A percentile compares a stretch with the other conserved stretches of the same genome.
Evolutionary conservation across 2,113 vertebrate genomes (phyloP).

Genomic region (Embiotoca jacksoni): DNA sequence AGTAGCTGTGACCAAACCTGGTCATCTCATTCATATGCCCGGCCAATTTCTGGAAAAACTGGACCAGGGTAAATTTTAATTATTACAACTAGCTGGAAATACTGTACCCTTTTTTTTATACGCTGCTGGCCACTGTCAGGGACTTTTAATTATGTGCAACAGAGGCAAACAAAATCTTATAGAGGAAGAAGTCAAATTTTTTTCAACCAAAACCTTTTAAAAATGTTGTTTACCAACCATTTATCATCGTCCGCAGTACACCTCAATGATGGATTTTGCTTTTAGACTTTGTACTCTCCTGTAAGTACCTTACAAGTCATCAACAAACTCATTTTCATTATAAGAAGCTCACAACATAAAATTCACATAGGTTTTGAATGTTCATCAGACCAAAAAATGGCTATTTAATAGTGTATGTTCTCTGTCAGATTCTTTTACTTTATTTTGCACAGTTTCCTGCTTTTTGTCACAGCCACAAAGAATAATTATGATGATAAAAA

Average conservation of each 20-base stretch:
- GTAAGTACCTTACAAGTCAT: not conserved
- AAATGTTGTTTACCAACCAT: slow-evolving; percentile 36
- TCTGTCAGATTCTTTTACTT: not conserved
- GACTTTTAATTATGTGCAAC: slow-evolving; percentile 46
- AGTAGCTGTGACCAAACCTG: slow-evolving; percentile 55
- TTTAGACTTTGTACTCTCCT: slow-evolving; percentile 1
- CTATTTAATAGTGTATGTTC: not conserved
- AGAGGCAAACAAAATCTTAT: slow-evolving; percentile 6
- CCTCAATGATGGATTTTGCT: slow-evolving; percentile 15
- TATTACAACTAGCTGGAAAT: slow-evolving; percentile 39
- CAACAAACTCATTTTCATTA: not conserved
- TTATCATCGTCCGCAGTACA: slow-evolving; percentile 14
- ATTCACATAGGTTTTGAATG: not conserved
- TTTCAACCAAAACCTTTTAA: slow-evolving; percentile 38
- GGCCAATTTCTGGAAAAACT: slow-evolving; percentile 25
- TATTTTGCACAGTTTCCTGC: not conserved
- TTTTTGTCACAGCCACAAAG: not conserved
- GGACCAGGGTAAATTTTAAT: slow-evolving; percentile 46
- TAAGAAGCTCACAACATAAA: not conserved
- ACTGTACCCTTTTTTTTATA: slow-evolving; percentile 17
- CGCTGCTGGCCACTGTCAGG: slow-evolving; percentile 24
- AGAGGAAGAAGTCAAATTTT: not conserved
- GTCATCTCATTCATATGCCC: slow-evolving; percentile 39
- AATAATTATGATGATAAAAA: not conserved
- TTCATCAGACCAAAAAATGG: not conserved